Evolutionary conservation across 2,888 invertebrate genomes (phyloP).

Genomic region (Alloplasta piceator): DNA sequence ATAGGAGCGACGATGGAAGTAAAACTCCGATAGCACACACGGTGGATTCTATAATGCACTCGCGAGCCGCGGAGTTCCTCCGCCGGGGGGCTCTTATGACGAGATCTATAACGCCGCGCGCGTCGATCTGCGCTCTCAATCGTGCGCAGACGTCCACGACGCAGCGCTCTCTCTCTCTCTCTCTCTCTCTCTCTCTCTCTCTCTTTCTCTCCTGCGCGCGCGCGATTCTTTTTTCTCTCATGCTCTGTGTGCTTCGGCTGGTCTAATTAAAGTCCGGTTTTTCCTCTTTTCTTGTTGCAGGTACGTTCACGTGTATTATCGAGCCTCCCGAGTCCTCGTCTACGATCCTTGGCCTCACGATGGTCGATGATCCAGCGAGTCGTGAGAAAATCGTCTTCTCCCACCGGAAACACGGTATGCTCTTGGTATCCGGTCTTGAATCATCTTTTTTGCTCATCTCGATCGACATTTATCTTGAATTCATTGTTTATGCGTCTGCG

Average conservation of each 20-base stretch:
- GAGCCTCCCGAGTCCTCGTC: slow-evolving; percentile 32
- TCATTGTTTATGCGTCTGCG: not conserved
- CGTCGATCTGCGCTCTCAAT: slow-evolving; percentile 29
- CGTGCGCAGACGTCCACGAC: slow-evolving; percentile 34
- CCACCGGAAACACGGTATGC: slow-evolving; percentile 73
- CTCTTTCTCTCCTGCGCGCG: slow-evolving; percentile 5
- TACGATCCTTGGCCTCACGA: slow-evolving; percentile 29
- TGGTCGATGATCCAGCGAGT: slow-evolving; percentile 49
- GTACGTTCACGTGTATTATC: slow-evolving; percentile 72
- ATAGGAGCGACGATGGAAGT: slow-evolving; percentile 27
- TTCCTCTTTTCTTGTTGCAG: slow-evolving; percentile 71
- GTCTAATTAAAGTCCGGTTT: slow-evolving; percentile 75
- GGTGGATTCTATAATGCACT: slow-evolving; percentile 29
- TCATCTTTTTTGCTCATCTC: not conserved
- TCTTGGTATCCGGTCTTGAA: slow-evolving; percentile 44
- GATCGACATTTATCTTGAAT: not conserved
- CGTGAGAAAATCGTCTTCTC: slow-evolving; percentile 71
- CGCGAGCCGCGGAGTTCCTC: slow-evolving; percentile 25
- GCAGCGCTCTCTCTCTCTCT: slow-evolving; percentile 6
- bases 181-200: slow-evolving; percentile 6
- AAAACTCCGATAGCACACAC: slow-evolving; percentile 20
- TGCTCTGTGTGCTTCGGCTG: slow-evolving; percentile 60
- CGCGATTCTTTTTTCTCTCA: not conserved
- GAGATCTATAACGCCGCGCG: slow-evolving; percentile 56
- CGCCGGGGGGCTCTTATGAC: slow-evolving; percentile 52